Evolutionary conservation across 2,113 vertebrate genomes (phyloP), one percentile per base, ranked within the genome.

Genomic region (Speoplatyrhinus poulsoni): DNA sequence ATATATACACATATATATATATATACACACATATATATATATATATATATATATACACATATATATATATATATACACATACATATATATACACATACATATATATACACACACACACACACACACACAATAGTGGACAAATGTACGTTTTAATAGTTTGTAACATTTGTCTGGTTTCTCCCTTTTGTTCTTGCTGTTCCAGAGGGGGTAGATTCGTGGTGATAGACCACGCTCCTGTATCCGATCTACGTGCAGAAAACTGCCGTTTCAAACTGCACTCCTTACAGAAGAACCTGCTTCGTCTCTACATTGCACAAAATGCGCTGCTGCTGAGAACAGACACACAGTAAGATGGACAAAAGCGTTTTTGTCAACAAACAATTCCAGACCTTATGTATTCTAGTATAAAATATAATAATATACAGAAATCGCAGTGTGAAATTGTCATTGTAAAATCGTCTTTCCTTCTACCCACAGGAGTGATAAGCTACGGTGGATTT

Each of bases 401-500:
- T 50, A 60, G 4, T 66, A 50, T 12, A 26, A 11, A 8, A 19
- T 41, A 6, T 41, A 41, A 6, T 41, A 41, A 41, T 41, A 2
- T 41, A 41, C 7, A 41, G 54, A 33, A 33, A 58, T 32, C 13
- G 53, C 53, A 41, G 36, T 41, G 4, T 7, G 36, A 41, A 41
- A 41, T 41, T 41, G 5, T 36, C 1, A 33, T 58, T 32, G 19
- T 32, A 26, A 11, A 58, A 32, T 12, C 32, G 15, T 16, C 8
- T 66, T 52, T 79, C n/a, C 9, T 59, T 58, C 62, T 47, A 41
- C 13, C 70, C 58, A 33, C 70, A 99, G 97, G 88, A 96, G 95
- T 71, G 95, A 98, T 90, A 98, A 99, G 85, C 92, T 96, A 65
- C 95, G 96, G 0, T 99, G 97, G 97, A 96, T 99, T 87, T 97